A percentile compares a stretch with the other conserved stretches of the same genome.
These are phyloP conservation scores for Napeogenes sylphis DNA, from an alignment of 2,888 invertebrate genomes.

Conservation along the genomic window DNA sequence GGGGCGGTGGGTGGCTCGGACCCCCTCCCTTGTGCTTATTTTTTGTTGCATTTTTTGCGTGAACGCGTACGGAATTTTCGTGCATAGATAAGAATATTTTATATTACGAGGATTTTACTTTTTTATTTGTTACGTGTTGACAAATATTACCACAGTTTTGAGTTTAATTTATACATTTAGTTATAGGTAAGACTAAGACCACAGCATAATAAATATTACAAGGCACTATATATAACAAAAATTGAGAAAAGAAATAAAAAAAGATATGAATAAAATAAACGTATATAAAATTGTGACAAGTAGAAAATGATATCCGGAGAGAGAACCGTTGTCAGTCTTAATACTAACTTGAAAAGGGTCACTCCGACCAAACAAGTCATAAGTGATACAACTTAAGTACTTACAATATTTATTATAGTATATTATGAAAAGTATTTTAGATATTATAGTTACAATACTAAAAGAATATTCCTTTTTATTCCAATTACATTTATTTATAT, in stretches of 20 bases:
- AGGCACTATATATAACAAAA: not conserved
- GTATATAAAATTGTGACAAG: constrained; percentile 31
- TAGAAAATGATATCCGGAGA: constrained; percentile 36
- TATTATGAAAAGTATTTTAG: not conserved
- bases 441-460: no score
- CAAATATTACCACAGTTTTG: not conserved
- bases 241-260: not conserved
- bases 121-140: constrained; percentile 8
- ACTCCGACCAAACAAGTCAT: constrained; percentile 25
- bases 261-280: constrained; percentile 1
- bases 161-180: no score
- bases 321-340: constrained; percentile 45
- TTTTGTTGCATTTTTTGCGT: constrained; percentile 73
- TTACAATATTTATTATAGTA: not conserved
- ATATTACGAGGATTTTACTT: constrained; percentile 23
- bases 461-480: not conserved
- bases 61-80: constrained; percentile 53
- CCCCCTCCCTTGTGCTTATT: constrained; percentile 64
- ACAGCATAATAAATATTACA: not conserved
- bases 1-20: constrained; percentile 50
- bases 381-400: constrained; percentile 9
- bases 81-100: constrained; percentile 48
- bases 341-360: constrained; percentile 49
- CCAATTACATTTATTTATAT: no score
- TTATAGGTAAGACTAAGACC: no score